Evolutionary conservation across 2,113 vertebrate species (phyloP).

Genomic region (cattle (Bos taurus)): DNA sequence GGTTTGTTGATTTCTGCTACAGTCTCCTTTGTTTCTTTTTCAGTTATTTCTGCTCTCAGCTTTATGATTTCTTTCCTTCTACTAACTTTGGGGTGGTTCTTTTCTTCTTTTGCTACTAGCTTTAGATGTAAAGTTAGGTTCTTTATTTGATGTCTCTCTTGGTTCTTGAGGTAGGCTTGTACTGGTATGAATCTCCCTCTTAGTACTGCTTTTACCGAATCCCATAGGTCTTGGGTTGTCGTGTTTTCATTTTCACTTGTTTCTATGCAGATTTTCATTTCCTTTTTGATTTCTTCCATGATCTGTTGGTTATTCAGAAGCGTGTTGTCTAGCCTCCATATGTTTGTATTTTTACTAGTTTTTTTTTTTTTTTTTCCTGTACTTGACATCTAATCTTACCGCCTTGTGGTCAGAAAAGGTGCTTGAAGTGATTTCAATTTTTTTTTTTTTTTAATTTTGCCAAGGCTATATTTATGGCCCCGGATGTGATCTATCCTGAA

Average conservation of each 20-base stretch:
- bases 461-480: neutral
- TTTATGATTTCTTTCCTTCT: neutral
- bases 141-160: neutral
- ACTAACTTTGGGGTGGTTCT: neutral
- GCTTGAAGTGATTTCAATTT: neutral
- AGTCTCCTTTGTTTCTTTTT: neutral
- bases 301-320: neutral
- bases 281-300: neutral
- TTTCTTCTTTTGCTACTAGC: neutral
- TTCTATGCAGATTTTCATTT: neutral
- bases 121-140: neutral
- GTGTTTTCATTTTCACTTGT: neutral
- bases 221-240: neutral
- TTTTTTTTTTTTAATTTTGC: too few relatives aligned
- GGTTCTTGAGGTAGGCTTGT: neutral
- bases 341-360: neutral
- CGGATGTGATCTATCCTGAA: neutral
- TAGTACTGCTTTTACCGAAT: neutral
- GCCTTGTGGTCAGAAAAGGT: neutral
- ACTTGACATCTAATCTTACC: neutral
- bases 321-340: rapidly evolving
- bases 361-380: rapidly evolving
- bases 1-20: neutral
- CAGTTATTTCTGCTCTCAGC: neutral
- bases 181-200: neutral